Evolutionary conservation across 2,113 vertebrate species (phyloP).

Genomic region (Microcebus tavaratra): DNA sequence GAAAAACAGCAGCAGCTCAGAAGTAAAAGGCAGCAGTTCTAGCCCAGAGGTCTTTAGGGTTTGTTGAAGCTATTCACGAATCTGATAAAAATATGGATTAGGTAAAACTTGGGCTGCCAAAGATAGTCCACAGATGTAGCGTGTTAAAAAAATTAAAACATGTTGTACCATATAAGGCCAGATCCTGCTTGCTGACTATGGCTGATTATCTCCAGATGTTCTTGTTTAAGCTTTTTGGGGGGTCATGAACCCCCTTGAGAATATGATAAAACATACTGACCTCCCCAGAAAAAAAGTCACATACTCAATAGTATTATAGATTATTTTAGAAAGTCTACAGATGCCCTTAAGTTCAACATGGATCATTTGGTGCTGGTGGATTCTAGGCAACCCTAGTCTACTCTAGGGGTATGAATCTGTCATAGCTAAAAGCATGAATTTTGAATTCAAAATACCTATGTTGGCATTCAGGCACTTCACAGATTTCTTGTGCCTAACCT

Average conservation of each 20-base stretch:
- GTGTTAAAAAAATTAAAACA: conserved; percentile 69
- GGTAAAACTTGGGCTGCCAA: conserved; percentile 31
- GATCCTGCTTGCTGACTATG: conserved; percentile 32
- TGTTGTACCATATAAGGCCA: conserved; percentile 28
- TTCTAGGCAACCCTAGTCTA: background rate
- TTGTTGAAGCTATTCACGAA: conserved; percentile 24
- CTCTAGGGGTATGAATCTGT: background rate
- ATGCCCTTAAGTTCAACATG: background rate
- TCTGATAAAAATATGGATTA: conserved; percentile 58
- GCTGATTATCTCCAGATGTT: conserved; percentile 69
- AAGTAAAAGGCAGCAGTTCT: background rate
- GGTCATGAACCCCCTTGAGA: conserved; percentile 48
- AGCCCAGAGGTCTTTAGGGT: background rate
- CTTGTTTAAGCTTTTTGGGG: conserved; percentile 22
- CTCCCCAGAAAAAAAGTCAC: conserved; percentile 19
- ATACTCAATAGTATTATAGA: background rate
- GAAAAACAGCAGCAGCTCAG: background rate
- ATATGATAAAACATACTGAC: conserved; percentile 54
- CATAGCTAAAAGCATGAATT: background rate
- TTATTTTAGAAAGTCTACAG: background rate
- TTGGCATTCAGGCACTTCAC: background rate
- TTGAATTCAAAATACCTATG: background rate
- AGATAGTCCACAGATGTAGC: conserved; percentile 59
- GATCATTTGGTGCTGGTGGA: background rate
- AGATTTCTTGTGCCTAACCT: background rate